Conservation (phyloP, 2,113 vertebrate species). For the Myotis lucifugus region DNA sequence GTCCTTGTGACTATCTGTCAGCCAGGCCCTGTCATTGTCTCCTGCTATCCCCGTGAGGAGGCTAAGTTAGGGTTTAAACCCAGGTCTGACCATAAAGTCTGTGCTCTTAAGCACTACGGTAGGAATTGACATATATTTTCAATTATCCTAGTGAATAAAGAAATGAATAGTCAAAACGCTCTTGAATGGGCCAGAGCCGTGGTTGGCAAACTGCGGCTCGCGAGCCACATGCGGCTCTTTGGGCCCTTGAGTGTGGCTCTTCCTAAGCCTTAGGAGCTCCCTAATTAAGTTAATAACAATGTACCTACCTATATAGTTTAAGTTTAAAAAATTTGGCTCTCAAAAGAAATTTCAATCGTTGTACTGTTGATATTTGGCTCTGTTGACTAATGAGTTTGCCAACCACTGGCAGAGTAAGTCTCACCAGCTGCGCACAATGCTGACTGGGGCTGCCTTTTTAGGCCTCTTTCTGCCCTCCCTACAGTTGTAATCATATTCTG, state of each 20-base stretch:
- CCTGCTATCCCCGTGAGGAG: not conserved
- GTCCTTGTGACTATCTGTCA: not conserved
- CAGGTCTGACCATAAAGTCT: not conserved
- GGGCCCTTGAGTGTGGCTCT: too few species aligned
- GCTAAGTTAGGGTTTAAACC: conserved; percentile 6
- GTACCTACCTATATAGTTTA: too few species aligned
- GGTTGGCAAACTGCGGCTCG: too few species aligned
- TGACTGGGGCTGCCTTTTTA: not conserved
- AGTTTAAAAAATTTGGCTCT: too few species aligned
- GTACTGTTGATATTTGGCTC: too few species aligned
- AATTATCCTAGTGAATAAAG: not conserved
- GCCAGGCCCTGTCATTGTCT: not conserved
- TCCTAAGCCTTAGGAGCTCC: too few species aligned
- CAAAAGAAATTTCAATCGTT: too few species aligned
- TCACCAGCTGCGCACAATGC: not conserved
- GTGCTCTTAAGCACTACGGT: not conserved
- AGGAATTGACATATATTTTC: not conserved
- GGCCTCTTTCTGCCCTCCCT: not conserved
- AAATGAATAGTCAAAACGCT: not conserved
- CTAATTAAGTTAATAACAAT: too few species aligned
- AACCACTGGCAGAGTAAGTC: not conserved
- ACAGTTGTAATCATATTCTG: not conserved
- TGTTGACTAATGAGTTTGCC: too few species aligned
- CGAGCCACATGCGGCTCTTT: too few species aligned
- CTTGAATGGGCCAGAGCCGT: not conserved